phyloP scores from a whole-genome alignment of 2,797 vertebrate genomes.

The Coilia nasus region DNA sequence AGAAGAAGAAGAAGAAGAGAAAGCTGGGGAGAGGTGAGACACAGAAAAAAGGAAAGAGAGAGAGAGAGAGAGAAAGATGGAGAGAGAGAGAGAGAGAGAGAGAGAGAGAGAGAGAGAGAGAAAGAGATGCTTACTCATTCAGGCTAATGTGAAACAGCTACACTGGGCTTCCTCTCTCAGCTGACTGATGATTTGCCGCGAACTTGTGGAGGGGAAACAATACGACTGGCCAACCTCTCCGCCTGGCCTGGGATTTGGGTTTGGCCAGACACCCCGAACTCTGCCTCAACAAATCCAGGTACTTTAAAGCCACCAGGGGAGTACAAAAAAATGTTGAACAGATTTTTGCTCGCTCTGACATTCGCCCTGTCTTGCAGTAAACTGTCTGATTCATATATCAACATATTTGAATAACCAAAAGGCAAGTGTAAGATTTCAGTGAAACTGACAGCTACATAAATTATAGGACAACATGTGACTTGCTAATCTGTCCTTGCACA shows the following conservation, averaged over 20 bases:
- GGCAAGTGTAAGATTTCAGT: not conserved
- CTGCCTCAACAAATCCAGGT: constrained; percentile 2
- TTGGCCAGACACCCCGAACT: constrained; percentile 12
- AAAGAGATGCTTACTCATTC: not conserved
- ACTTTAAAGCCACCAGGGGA: not conserved
- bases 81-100: not conserved
- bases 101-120: not conserved
- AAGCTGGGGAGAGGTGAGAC: not conserved
- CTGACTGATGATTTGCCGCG: not conserved
- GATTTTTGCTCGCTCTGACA: not conserved
- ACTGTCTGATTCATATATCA: not conserved
- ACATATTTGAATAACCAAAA: not conserved
- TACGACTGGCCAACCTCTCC: not conserved
- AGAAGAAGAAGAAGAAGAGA: not conserved
- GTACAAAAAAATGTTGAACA: not conserved
- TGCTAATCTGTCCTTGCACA: not conserved
- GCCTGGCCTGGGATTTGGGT: not conserved
- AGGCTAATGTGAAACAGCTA: not conserved
- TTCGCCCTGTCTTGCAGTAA: not conserved
- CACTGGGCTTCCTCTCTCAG: not conserved
- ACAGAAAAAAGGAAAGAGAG: not conserved
- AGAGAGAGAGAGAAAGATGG: not conserved
- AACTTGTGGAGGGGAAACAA: not conserved
- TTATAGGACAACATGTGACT: not conserved
- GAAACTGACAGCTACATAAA: not conserved